Base-by-base conservation (phyloP, 2,888 invertebrate species). In the Drosophila lutescens region DNA sequence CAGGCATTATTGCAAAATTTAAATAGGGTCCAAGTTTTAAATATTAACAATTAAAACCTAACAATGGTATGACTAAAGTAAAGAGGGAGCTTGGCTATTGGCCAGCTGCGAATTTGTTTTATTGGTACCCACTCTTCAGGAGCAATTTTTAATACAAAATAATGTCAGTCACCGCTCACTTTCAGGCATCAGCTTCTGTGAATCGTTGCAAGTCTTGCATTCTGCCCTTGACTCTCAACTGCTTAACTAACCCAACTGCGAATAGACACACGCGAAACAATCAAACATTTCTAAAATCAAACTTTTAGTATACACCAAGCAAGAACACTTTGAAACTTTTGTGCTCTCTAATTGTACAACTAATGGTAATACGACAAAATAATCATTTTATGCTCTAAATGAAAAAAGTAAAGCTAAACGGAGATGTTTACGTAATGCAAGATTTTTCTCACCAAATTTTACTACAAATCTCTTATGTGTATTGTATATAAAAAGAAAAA, bases 11-110 rank as follows among this genome's bases (percentile, higher is more conserved):
- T 86, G 78, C 76, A 74, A 88, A 89, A 78, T 89, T 81, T 76
- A 89, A 87, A 81, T 89, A 89, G 88, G 88, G 88, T 89, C 88
- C 88, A 88, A 88, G 89, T 81, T 89, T 88, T 76, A 86, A 88
- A 85, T 79, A 87, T 80, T 77, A 78, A 56, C 71, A 87, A 67
- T 43, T 61, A 61, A 58, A 62, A 74, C 69, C 68, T 69, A 59
- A 56, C 62, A 54, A 57, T 44, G 58, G 49, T 59, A 74, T 56
- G 62, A 74, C 60, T 54, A 63, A 78, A 60, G 51, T 32, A 51
- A 41, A 41, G 17, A 47, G 13, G 30, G 23, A 47, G 32, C 43
- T 17, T 36, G 34, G 41, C 26, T 38, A 57, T 20, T 34, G 49
- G 65, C 55, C 79, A 62, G 77, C 70, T 68, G 36, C 20, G 26